A percentile compares a stretch with the other conserved stretches of the same genome.
Evolutionary conservation across 2,113 vertebrate species (phyloP).

Genomic region (Myotis yumanensis): DNA sequence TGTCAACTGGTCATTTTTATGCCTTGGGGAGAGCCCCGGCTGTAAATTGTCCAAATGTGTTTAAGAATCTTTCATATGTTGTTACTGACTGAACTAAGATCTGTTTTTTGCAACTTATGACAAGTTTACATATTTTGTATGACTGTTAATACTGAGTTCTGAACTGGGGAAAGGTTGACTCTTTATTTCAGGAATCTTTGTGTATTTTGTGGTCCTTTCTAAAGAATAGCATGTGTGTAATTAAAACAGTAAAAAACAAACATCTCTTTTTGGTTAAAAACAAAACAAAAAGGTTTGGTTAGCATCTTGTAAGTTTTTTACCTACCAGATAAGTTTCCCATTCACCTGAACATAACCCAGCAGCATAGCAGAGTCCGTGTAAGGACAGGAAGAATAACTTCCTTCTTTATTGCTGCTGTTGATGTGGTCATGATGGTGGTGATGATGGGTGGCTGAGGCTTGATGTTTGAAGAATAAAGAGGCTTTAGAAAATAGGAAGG

Average conservation of each 20-base stretch:
- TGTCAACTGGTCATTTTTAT: conserved; percentile 56
- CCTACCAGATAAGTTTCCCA: background rate
- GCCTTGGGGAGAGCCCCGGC: conserved; percentile 48
- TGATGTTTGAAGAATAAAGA: background rate
- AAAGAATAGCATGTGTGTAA: conserved; percentile 69
- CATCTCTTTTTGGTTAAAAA: conserved; percentile 58
- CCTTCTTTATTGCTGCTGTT: background rate
- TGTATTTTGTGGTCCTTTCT: conserved; percentile 72
- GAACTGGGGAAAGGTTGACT: conserved; percentile 75
- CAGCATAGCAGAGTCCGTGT: background rate
- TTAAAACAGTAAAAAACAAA: conserved; percentile 61
- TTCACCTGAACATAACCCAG: background rate
- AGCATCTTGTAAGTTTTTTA: conserved; percentile 28
- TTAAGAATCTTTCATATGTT: conserved; percentile 71
- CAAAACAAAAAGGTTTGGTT: conserved; percentile 17
- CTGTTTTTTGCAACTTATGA: conserved; percentile 83
- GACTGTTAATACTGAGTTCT: conserved; percentile 79
- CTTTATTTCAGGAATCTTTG: conserved; percentile 75
- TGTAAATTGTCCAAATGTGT: conserved; percentile 63
- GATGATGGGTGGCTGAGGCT: background rate
- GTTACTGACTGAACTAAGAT: conserved; percentile 73
- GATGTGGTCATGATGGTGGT: background rate
- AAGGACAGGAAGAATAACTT: background rate
- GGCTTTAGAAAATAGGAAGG: background rate
- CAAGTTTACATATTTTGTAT: conserved; percentile 86